Base-by-base conservation (phyloP, 2,113 vertebrate genomes). In the Neotoma lepida region DNA sequence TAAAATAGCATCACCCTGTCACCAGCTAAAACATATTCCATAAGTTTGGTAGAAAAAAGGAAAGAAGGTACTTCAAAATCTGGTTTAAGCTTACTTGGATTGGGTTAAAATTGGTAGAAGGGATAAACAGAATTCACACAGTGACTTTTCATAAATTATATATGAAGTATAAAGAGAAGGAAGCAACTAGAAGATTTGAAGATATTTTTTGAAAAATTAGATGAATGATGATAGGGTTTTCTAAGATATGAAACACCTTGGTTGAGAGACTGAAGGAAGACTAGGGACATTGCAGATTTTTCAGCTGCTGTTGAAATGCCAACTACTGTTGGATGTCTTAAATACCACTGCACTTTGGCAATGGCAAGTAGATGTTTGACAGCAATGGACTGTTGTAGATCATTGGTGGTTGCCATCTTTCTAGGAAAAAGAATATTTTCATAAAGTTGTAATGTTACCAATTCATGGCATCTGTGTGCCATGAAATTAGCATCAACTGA, bases 261-360 rank as follows among this genome's bases (percentile, higher is more conserved):
- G 4, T 28, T 88, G 24, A 76, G 24, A 86, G 24, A 81, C 33
- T 10, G 22, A 12, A 81, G 24, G 18, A 88, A 88, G 28, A 64
- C 2, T 28, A 30, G 13, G 63, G 46, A 51, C 35, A 33, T 54
- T 26, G 1, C 49, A n/a, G 41, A 39, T 2, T 61, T 24, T 74
- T 74, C 26, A 89, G 4, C 39, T 26, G 13, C 14, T n/a, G 1
- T 49, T 15, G 30, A 20, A 71, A 63, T 81, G 24, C 4, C 63
- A 73, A 46, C 54, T 66, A 56, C 61, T 44, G 35, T 26, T 66
- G 12, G 15, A 49, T 74, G 9, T 24, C 14, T 86, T 58, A 33
- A 14, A n/a, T 0, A 1, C 2, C 8, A 5, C n/a, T 80, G 12
- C 2, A 14, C 26, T 78, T 35, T 56, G 22, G 3, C 49, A 35